Conservation (phyloP, 2,113 vertebrate species). For the Salminus brasiliensis region DNA sequence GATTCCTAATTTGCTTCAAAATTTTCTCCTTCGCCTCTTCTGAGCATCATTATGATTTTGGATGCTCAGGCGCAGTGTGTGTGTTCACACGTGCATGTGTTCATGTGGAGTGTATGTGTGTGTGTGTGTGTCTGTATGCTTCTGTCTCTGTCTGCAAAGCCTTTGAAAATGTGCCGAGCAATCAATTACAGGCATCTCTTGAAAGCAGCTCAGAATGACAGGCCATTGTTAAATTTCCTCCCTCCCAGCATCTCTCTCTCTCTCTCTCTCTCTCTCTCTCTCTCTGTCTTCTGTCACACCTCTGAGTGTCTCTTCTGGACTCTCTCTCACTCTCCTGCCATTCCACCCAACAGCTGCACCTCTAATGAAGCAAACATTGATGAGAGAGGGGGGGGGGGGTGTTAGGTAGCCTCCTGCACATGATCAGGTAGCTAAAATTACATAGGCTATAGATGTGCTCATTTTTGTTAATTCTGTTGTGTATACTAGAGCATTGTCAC, state of each 20-base stretch:
- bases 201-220: slow-evolving; percentile 54
- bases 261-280: slow-evolving; percentile 18
- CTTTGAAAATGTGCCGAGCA: slow-evolving; percentile 56
- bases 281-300: slow-evolving; percentile 46
- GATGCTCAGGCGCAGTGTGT: not conserved
- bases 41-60: not conserved
- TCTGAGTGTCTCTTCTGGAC: slow-evolving; percentile 43
- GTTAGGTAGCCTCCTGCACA: slow-evolving; percentile 8
- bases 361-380: slow-evolving; percentile 54
- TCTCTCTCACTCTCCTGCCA: slow-evolving; percentile 27
- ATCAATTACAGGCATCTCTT: slow-evolving; percentile 56
- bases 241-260: slow-evolving; percentile 11
- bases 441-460: too few relatives aligned
- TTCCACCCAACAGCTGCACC: slow-evolving; percentile 48
- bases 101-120: not conserved
- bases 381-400: slow-evolving; percentile 17
- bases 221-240: slow-evolving; percentile 54
- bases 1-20: not conserved
- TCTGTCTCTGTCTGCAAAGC: slow-evolving; percentile 48
- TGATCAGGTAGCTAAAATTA: too few relatives aligned
- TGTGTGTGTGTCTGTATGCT: slow-evolving; percentile 28
- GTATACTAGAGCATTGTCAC: too few relatives aligned
- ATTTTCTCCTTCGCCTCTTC: not conserved
- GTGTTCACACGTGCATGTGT: slow-evolving; percentile 12
- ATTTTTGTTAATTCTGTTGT: too few relatives aligned